Evolutionary conservation across 2,797 vertebrate species (phyloP).

Genomic region (Poeciliopsis turneri): DNA sequence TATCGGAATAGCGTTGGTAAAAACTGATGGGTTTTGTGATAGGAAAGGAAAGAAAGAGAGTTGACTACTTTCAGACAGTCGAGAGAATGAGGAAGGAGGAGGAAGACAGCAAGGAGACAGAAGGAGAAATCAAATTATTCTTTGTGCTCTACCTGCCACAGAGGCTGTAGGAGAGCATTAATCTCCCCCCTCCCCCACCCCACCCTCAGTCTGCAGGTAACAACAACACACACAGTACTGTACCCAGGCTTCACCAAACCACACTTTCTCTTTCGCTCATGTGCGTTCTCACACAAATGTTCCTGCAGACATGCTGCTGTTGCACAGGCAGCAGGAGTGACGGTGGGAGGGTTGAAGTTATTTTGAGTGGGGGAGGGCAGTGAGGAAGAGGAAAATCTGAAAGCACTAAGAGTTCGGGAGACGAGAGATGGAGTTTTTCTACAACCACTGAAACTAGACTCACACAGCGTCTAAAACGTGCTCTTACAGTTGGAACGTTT

Average conservation of each 20-base stretch:
- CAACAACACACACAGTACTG: constrained; percentile 39
- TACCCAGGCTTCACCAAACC: constrained; percentile 41
- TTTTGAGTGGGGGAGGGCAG: neutral
- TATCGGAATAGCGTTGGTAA: constrained; percentile 36
- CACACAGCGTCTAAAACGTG: neutral
- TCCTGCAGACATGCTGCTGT: constrained; percentile 31
- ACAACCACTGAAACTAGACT: neutral
- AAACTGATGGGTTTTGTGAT: neutral
- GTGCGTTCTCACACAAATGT: constrained; percentile 37
- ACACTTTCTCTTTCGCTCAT: constrained; percentile 42
- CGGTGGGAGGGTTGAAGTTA: constrained; percentile 19
- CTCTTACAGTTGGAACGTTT: neutral
- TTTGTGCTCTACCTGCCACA: constrained; percentile 75
- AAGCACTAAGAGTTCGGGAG: constrained; percentile 12
- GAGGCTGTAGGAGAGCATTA: constrained; percentile 74
- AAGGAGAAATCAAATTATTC: constrained; percentile 79
- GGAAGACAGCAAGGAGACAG: constrained; percentile 60
- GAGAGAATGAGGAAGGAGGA: constrained; percentile 64
- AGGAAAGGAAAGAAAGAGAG: constrained; percentile 43
- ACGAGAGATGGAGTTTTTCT: constrained; percentile 1
- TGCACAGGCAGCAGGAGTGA: constrained; percentile 38
- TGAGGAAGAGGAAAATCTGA: neutral
- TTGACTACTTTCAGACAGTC: constrained; percentile 55
- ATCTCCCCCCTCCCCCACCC: constrained; percentile 65
- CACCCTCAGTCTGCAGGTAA: constrained; percentile 70